Base-by-base conservation (phyloP, 2,113 vertebrate genomes). In the Podarcis cretensis region DNA sequence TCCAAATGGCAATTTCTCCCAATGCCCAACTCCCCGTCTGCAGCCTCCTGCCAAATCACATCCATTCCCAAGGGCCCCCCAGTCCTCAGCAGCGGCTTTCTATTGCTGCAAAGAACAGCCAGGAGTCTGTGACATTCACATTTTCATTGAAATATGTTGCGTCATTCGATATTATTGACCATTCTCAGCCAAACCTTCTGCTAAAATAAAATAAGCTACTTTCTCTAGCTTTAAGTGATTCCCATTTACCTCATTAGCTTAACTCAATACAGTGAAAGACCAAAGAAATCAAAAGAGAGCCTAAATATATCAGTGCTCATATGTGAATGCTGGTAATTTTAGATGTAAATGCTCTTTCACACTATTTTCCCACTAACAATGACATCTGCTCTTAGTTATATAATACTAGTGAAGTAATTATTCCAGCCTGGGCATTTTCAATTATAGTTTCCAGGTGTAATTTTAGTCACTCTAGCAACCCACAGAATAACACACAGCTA, bases 391-490 rank as follows among this genome's bases (percentile, higher is more conserved):
- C 40, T 6, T 74, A 85, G n/a, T 63, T 35, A 59, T n/a, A 73
- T 73, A 84, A 59, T 13, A 13, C 10, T 37, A n/a, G 10, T 75
- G 69, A 59, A 54, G 16, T 73, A 84, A 85, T 85, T 74, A 54
- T 32, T 75, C 21, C 23, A 75, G 20, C 14, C 21, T 32, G 20
- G n/a, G 20, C 68, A 85, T 85, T 85, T 85, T 74, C n/a, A 74
- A 35, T 85, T 35, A 74, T 18, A 16, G 23, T 85, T 75, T 75
- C 20, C 20, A 85, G n/a, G 32, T 59, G 71, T 10, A 32, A 85
- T 35, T 74, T 75, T 95, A 21, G 48, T 32, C 78, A 57, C n/a
- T 63, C n/a, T 63, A 81, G 79, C 30, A 81, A 81, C n/a, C 48
- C 48, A n/a, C 25, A 57, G 14, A 79, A 79, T 13, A 80, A 21